These are phyloP conservation scores for Miltochrista miniata DNA, from an alignment of 2,888 invertebrate genomes.

Conservation along the genomic window DNA sequence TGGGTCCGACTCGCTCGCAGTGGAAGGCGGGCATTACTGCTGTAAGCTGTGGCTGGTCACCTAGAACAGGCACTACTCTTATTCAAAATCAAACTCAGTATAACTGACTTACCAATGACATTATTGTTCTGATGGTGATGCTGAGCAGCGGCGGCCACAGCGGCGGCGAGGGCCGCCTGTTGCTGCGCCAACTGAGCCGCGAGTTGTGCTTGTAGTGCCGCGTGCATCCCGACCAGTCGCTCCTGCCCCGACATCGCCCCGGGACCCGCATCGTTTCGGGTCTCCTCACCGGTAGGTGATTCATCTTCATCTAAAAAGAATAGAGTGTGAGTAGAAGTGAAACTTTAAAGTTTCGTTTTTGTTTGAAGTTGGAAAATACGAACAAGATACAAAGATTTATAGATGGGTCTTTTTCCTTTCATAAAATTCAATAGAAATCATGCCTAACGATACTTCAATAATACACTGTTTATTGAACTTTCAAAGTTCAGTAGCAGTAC, in stretches of 20 bases:
- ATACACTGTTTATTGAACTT: background rate
- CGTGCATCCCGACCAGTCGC: slow-evolving; percentile 66
- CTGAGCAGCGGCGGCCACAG: slow-evolving; percentile 84
- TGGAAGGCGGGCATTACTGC: too few relatives aligned
- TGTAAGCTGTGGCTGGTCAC: too few relatives aligned
- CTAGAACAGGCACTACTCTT: too few relatives aligned
- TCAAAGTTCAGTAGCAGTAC: too few relatives aligned
- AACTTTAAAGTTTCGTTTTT: too few relatives aligned
- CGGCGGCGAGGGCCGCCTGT: slow-evolving; percentile 81
- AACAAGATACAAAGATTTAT: too few relatives aligned
- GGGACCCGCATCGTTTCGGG: slow-evolving; percentile 57
- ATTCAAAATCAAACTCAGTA: too few relatives aligned
- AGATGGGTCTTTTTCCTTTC: too few relatives aligned
- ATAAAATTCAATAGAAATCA: too few relatives aligned
- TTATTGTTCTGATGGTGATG: slow-evolving; percentile 85
- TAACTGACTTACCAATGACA: slow-evolving; percentile 77
- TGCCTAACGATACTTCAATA: too few relatives aligned
- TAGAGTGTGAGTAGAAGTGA: background rate
- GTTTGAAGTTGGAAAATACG: too few relatives aligned
- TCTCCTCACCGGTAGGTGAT: slow-evolving; percentile 75
- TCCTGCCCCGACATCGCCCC: slow-evolving; percentile 51
- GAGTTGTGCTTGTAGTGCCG: slow-evolving; percentile 84
- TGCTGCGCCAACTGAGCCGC: slow-evolving; percentile 85
- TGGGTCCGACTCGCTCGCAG: too few relatives aligned
- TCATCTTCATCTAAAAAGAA: slow-evolving; percentile 74